Conservation (phyloP, 2,888 invertebrate species). For the Macrophya annulata region DNA sequence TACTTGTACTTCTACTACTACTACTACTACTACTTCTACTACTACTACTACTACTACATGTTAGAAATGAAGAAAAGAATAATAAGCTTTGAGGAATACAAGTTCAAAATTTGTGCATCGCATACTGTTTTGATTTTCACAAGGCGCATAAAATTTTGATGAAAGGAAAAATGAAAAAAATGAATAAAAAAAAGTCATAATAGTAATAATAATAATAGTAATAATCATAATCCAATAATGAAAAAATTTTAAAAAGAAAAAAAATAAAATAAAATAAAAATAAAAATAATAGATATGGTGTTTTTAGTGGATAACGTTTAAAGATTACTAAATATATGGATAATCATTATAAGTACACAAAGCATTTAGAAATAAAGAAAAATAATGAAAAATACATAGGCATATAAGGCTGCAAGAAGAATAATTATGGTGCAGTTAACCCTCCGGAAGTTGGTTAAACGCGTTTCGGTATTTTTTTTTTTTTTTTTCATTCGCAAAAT, state of each 20-base stretch:
- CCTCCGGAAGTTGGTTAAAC: conserved; percentile 64
- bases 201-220: conserved; percentile 52
- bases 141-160: conserved; percentile 70
- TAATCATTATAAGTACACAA: conserved; percentile 78
- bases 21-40: conserved; percentile 67
- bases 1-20: conserved; percentile 66
- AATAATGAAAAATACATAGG: conserved; percentile 71
- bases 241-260: conserved; percentile 58
- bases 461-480: not conserved
- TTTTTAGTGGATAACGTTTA: conserved; percentile 78
- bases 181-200: conserved; percentile 57
- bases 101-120: conserved; percentile 51
- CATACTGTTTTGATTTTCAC: conserved; percentile 60
- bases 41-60: conserved; percentile 64
- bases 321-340: conserved; percentile 77
- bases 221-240: no score
- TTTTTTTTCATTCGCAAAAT: not conserved
- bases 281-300: conserved; percentile 67
- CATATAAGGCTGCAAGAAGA: conserved; percentile 71
- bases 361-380: conserved; percentile 73
- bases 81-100: conserved; percentile 29
- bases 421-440: conserved; percentile 70
- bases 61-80: conserved; percentile 40
- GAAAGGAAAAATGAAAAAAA: conserved; percentile 61
- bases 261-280: not conserved